A percentile compares a stretch with the other conserved stretches of the same genome.
Evolutionary conservation across 1,140 invertebrate species (phyloP).

Genomic region (Lordiphosa stackelbergi): DNA sequence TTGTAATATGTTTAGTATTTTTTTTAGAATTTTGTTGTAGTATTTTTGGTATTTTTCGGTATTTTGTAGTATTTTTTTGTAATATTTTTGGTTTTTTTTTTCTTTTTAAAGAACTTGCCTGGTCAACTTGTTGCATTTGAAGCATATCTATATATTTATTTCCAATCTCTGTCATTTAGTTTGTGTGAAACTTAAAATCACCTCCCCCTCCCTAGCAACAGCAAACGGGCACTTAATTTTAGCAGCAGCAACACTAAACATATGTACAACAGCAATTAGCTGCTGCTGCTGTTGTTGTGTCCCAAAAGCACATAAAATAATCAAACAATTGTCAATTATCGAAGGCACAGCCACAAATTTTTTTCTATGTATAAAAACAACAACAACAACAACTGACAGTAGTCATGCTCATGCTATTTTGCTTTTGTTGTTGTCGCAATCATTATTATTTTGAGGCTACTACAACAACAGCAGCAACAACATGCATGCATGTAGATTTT

Average conservation of each 20-base stretch:
- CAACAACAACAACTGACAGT: constrained; percentile 29
- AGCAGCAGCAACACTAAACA: constrained; percentile 9
- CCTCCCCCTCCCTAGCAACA: background rate
- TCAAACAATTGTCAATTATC: constrained; percentile 73
- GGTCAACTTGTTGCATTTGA: too few relatives aligned
- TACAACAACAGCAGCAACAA: constrained; percentile 17
- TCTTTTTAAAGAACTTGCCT: too few relatives aligned
- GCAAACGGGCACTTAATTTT: constrained; percentile 19
- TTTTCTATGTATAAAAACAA: constrained; percentile 20
- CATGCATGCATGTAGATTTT: constrained; percentile 64
- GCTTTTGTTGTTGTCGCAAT: constrained; percentile 70
- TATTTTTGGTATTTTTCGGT: too few relatives aligned
- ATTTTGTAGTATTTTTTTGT: too few relatives aligned
- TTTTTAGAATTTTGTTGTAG: too few relatives aligned
- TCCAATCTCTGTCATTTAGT: too few relatives aligned
- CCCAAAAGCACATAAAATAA: constrained; percentile 55
- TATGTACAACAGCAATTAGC: constrained; percentile 41
- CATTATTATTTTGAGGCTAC: constrained; percentile 73
- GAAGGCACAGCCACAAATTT: constrained; percentile 40
- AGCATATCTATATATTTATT: too few relatives aligned
- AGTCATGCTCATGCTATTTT: constrained; percentile 25
- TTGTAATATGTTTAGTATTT: too few relatives aligned
- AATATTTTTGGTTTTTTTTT: too few relatives aligned
- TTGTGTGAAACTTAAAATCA: background rate
- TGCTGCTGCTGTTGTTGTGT: constrained; percentile 18